Evolutionary conservation across 2,113 vertebrate species (phyloP).

Genomic region (Acrocephalus arundinaceus): DNA sequence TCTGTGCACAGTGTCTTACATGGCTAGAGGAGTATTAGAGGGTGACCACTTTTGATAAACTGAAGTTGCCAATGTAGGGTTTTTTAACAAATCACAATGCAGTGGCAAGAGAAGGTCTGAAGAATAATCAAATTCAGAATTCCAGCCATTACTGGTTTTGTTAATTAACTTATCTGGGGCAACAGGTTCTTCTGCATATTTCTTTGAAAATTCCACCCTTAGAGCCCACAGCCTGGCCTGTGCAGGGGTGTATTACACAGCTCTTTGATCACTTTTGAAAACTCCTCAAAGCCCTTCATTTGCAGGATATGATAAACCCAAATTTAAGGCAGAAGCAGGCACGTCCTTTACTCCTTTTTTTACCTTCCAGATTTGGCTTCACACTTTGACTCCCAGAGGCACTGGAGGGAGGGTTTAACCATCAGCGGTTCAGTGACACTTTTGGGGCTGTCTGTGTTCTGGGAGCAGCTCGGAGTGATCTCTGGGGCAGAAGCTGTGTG

Average conservation of each 20-base stretch:
- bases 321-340: background rate
- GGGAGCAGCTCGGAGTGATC: background rate
- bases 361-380: background rate
- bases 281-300: conserved; percentile 3
- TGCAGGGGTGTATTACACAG: background rate
- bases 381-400: background rate
- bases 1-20: background rate
- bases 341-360: background rate
- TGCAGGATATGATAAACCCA: background rate
- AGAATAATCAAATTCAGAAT: conserved; percentile 1
- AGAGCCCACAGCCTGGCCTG: background rate
- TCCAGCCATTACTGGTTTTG: conserved; percentile 10
- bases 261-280: conserved; percentile 14
- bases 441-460: background rate
- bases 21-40: background rate
- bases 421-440: rapidly evolving
- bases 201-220: conserved; percentile 8
- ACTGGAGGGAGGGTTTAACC: background rate
- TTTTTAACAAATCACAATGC: background rate
- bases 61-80: background rate
- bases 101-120: background rate
- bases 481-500: background rate
- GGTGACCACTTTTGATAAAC: background rate
- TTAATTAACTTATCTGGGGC: conserved; percentile 31
- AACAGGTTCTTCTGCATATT: conserved; percentile 47